Base-by-base conservation (phyloP, 2,113 vertebrate genomes). In the Python bivittatus region DNA sequence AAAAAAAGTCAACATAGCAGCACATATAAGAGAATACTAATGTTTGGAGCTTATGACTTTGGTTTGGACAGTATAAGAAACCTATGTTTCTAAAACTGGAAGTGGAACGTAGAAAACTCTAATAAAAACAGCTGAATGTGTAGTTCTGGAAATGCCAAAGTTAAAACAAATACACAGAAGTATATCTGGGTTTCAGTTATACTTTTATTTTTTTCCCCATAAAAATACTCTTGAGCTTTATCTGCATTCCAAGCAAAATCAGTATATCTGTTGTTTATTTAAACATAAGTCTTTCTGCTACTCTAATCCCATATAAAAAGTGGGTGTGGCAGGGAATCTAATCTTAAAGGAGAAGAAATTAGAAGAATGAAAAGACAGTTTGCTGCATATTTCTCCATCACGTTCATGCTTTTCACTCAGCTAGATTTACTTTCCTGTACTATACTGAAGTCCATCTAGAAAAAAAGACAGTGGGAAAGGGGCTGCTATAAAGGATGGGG, bases 11-110 rank as follows among this genome's bases (percentile, higher is more conserved):
- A 86, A 22, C 44, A 42, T 90, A 88, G 60, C 91, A 56, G 1
- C 0, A 0, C 92, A 92, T 94, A 95, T 96, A 97, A 96, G 89
- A 93, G 93, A 94, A 95, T 83, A 48, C 85, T 91, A 56, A 85
- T 91, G 88, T 84, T 72, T 94, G 93, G 38, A 58, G 20, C 60
- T 52, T 44, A 91, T 64, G 84, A 92, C 64, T 93, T 94, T 86
- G 83, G 93, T 97, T 95, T 95, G 89, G 95, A 84, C 56, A 92
- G 22, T 72, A 87, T 42, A 90, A 88, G 3, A 53, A 92, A 84
- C 20, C 3, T 88, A 17, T 86, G 84, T 87, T 95, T 92, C 48
- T 94, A 92, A 95, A 95, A 91, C 20, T 92, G 58, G 20, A 79
- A 6, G 25, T 4, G 85, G 42, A 95, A 93, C 11, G 85, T 53